Base-by-base conservation (phyloP, 53 echinoderm and acorn worm species). In the Holothuria leucospilota region DNA sequence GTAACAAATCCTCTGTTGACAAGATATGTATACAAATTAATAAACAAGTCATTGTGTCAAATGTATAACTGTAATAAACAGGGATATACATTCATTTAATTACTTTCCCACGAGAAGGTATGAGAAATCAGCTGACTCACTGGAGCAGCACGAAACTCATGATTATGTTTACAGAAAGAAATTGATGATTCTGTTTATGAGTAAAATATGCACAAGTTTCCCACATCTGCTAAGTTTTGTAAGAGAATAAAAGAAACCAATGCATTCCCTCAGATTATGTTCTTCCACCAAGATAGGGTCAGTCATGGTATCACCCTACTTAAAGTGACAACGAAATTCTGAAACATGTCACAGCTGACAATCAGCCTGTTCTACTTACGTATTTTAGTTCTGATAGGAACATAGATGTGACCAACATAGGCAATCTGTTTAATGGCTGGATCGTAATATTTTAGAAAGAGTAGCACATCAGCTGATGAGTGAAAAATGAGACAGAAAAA, bases 371-470 rank as follows among this genome's bases (percentile, higher is more conserved):
- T 29, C 18, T 23, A 92, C 97, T 96, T 96, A 96, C 97, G 85
- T 81, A 96, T 91, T 86, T 95, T 96, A 24, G 95, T 95, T 82
- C 86, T 87, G 69, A 96, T 96, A 41, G 97, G 95, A 59, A 93
- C 89, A 40, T 95, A 95, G 61, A 96, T 90, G 72, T 95, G 97
- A 25, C 97, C 97, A 63, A 90, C 90, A 86, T 90, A 96, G 51
- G 95, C 91, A 63, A 96, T 83, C 83, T 93, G 95, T 86, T 96
- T 96, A 29, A 93, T 88, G 82, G 91, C 94, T 9, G 97, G 91
- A 79, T 96, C 95, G 77, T 95, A 96, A 79, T 93, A 85, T 84
- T 95, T 96, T 58, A 96, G 88, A 63, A 96, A 96, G 73, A 96
- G 88, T 51, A 96, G 87, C 39, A 96, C 97, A 69, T 96, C 97